Percentiles rank a stretch among this genome's conserved stretches.
Conservation (phyloP, 2,113 vertebrate genomes). For the Romanogobio albipinnatus region DNA sequence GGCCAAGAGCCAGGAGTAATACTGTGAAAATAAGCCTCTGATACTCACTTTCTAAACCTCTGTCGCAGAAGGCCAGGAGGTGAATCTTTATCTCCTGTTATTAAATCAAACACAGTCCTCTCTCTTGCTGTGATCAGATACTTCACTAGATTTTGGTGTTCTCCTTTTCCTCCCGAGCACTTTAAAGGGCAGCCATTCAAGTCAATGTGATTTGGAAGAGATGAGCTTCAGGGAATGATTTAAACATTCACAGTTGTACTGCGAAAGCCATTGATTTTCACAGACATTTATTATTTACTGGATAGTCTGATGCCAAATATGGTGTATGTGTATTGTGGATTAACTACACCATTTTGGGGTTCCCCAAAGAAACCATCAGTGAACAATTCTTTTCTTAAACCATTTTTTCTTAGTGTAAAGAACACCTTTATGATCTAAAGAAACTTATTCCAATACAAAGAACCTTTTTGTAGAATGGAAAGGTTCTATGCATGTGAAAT, state of each 20-base stretch:
- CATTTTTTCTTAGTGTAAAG: too few relatives aligned
- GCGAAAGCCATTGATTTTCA: slow-evolving; percentile 6
- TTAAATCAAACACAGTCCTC: slow-evolving; percentile 14
- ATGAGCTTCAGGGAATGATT: slow-evolving; percentile 4
- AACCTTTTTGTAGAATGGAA: too few relatives aligned
- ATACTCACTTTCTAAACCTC: slow-evolving; percentile 19
- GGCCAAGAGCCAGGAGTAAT: neutral
- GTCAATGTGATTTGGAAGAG: neutral
- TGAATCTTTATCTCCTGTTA: slow-evolving; percentile 30
- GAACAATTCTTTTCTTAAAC: too few relatives aligned
- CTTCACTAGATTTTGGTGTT: slow-evolving; percentile 4
- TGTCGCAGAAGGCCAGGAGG: slow-evolving; percentile 25
- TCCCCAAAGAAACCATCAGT: too few relatives aligned
- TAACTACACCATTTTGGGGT: too few relatives aligned
- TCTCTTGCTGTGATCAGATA: slow-evolving; percentile 43
- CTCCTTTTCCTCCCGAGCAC: neutral
- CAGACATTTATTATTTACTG: slow-evolving; percentile 5
- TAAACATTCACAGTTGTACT: slow-evolving; percentile 7
- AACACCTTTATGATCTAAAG: too few relatives aligned
- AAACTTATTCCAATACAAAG: too few relatives aligned
- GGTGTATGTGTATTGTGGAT: neutral
- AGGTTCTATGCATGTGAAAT: too few relatives aligned
- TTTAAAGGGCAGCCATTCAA: slow-evolving; percentile 30
- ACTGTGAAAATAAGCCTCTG: slow-evolving; percentile 9
- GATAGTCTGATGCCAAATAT: neutral